Conservation (phyloP, 1,140 invertebrate genomes). For the Atta colombica region DNA sequence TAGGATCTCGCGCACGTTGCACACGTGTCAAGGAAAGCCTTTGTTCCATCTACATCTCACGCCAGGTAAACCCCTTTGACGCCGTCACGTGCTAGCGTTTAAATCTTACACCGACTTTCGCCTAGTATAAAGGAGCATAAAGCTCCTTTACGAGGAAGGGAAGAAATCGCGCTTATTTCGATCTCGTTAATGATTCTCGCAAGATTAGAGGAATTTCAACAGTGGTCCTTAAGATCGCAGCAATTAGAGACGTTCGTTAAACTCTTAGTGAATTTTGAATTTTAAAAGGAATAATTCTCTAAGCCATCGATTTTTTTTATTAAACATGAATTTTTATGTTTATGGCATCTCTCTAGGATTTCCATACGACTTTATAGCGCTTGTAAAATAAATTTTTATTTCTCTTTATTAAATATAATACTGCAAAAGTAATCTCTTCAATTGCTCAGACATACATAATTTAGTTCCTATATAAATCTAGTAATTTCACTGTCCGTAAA, state of each 20-base stretch:
- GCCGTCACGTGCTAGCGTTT: constrained; percentile 53
- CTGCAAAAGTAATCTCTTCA: constrained; percentile 19
- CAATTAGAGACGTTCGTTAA: constrained; percentile 7
- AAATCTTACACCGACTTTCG: constrained; percentile 41
- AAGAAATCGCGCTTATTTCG: constrained; percentile 43
- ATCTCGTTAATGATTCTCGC: constrained; percentile 18
- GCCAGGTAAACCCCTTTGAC: constrained; percentile 49
- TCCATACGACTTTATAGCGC: neutral
- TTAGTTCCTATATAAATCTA: constrained; percentile 26
- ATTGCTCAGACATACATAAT: constrained; percentile 5
- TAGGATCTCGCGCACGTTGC: constrained; percentile 59
- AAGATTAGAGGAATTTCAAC: neutral
- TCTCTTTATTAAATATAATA: too few relatives aligned
- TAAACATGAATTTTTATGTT: neutral
- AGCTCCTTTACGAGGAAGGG: constrained; percentile 14
- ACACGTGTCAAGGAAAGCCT: constrained; percentile 44
- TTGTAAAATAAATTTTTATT: neutral
- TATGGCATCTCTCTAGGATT: neutral
- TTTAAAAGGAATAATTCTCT: neutral
- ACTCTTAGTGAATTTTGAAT: neutral
- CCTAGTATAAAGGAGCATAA: constrained; percentile 7
- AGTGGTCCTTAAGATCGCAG: neutral
- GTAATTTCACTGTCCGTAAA: neutral
- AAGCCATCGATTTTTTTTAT: neutral
- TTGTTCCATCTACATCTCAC: constrained; percentile 57